A percentile compares a stretch with the other conserved stretches of the same genome.
Conservation (phyloP, 2,888 invertebrate species). For the Agrilus biguttatus region DNA sequence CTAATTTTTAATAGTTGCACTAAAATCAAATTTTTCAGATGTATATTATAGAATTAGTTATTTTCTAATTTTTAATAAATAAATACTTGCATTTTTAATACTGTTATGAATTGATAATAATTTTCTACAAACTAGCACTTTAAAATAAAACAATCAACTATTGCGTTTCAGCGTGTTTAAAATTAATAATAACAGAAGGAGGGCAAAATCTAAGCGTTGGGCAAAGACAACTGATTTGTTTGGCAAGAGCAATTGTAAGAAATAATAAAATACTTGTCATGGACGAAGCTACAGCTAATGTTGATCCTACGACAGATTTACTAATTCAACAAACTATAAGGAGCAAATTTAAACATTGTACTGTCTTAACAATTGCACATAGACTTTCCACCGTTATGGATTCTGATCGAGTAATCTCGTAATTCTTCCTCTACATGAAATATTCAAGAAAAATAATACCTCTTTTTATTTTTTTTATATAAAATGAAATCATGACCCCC, state of each 20-base stretch:
- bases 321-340: constrained; percentile 41
- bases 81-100: too few species aligned
- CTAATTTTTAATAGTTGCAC: too few species aligned
- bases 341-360: constrained; percentile 37
- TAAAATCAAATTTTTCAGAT: too few species aligned
- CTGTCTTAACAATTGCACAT: constrained; percentile 51
- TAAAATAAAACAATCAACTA: too few species aligned
- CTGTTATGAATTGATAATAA: too few species aligned
- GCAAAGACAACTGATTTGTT: constrained; percentile 64
- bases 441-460: neutral
- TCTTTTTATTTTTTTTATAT: neutral
- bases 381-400: constrained; percentile 51
- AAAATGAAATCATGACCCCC: too few species aligned
- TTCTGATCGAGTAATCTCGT: constrained; percentile 29
- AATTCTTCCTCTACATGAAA: neutral
- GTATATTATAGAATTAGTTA: too few species aligned
- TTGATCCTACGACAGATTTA: constrained; percentile 42
- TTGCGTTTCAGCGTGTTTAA: constrained; percentile 36
- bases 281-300: constrained; percentile 45
- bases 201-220: constrained; percentile 68
- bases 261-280: constrained; percentile 55
- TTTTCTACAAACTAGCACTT: too few species aligned
- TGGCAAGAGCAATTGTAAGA: constrained; percentile 62
- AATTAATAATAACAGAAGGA: constrained; percentile 52
- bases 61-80: too few species aligned